Base-by-base conservation (phyloP, 1,140 invertebrate genomes). In the Lordiphosa mommai region DNA sequence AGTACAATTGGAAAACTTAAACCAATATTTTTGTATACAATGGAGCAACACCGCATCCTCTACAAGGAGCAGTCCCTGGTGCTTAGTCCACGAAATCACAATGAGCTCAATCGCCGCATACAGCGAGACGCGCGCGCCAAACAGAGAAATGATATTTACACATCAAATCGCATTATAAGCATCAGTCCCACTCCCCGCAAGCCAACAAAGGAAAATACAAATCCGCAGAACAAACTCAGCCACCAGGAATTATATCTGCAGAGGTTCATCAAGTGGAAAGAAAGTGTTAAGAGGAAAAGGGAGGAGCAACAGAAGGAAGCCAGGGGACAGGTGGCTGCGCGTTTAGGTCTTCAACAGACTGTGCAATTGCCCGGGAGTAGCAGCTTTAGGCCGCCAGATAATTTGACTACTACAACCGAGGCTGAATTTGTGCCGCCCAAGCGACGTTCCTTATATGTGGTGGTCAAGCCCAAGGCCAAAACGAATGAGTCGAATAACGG, bases 121-220 rank as follows among this genome's bases (percentile, higher is more conserved):
- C 59, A 69, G 1, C 44, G 51, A 17, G 67, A 60, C 5, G 38
- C 40, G 41, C 72, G 72, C 23, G 33, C 43, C 23, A 72, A 77
- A 33, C 55, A 57, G 8, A 59, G 76, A 6, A 52, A 77, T 4
- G 52, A 76, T 13, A 30, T 27, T 17, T 82, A 72, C 38, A 48
- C 72, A 16, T 58, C 16, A 10, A 84, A 84, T 36, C 77, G 72
- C 23, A 32, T 41, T 5, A 77, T 77, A 4, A 55, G 30, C 12
- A 9, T 58, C 0, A 72, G 63, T 53, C 71, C 57, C 5, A 67
- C 61, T 3, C 58, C 71, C 9, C 16, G 16, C 2, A 36, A 50
- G 10, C 40, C 6, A 4, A 10, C 29, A 12, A 1, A 1, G 14
- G 27, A 30, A 8, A 34, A 50, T 27, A 0, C 3, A 1, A 23